phyloP scores from a whole-genome alignment of 1,140 invertebrate species.

The Drosophila sp. region DNA sequence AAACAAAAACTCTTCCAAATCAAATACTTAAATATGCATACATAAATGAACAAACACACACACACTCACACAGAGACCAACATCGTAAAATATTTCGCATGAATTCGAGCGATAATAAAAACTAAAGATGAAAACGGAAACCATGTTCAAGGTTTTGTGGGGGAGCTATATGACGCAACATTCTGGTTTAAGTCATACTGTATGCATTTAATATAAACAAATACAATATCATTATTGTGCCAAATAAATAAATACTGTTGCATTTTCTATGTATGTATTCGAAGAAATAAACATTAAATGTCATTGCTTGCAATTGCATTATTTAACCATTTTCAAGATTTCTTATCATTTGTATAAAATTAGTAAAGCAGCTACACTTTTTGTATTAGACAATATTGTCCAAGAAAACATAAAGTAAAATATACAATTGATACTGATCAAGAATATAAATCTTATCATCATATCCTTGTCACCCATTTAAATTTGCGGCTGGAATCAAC shows the following conservation, averaged over 20 bases:
- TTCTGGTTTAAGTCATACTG: not conserved
- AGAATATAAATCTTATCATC: too few species aligned
- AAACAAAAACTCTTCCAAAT: not conserved
- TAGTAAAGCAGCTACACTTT: not conserved
- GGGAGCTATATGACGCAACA: not conserved
- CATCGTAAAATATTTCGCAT: not conserved
- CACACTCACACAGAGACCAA: not conserved
- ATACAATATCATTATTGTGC: too few species aligned
- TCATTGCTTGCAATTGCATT: not conserved
- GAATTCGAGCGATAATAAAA: not conserved
- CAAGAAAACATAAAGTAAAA: too few species aligned
- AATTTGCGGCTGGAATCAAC: not conserved
- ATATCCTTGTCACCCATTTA: not conserved
- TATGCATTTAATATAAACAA: not conserved
- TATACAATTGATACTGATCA: too few species aligned
- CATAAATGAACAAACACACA: not conserved
- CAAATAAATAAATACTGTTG: not conserved
- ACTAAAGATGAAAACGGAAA: slow-evolving; percentile 3
- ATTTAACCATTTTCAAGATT: too few species aligned
- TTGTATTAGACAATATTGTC: too few species aligned
- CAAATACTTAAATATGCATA: not conserved
- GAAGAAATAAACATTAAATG: too few species aligned
- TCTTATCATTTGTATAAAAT: too few species aligned
- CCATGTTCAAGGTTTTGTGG: not conserved
- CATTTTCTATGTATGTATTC: not conserved